Conservation (phyloP, 2,797 vertebrate genomes). For the Tapera naevia region DNA sequence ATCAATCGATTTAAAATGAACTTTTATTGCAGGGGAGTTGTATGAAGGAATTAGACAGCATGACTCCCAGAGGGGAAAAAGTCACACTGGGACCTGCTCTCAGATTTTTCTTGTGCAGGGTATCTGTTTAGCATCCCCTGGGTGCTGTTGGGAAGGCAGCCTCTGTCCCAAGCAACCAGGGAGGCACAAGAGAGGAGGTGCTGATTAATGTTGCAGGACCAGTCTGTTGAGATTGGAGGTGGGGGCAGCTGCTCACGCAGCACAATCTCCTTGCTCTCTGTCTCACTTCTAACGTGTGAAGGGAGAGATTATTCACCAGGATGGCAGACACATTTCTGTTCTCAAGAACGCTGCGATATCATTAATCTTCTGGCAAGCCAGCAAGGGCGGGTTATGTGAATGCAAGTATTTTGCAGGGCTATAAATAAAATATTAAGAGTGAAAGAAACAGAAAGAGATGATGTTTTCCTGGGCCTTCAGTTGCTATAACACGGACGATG, state of each 20-base stretch:
- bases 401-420: conserved; percentile 75
- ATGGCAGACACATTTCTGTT: conserved; percentile 75
- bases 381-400: conserved; percentile 73
- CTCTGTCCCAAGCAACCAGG: background rate
- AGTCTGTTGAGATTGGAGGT: conserved; percentile 51
- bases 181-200: background rate
- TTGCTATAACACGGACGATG: conserved; percentile 29
- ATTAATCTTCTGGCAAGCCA: conserved; percentile 77
- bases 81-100: rapidly evolving
- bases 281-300: conserved; percentile 69
- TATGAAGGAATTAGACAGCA: background rate
- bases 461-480: conserved; percentile 55
- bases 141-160: background rate
- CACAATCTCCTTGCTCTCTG: conserved; percentile 59
- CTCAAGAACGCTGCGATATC: conserved; percentile 73
- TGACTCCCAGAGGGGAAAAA: background rate
- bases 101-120: rapidly evolving
- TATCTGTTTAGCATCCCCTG: rapidly evolving
- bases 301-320: conserved; percentile 73
- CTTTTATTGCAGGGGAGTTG: background rate
- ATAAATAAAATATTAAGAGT: conserved; percentile 79
- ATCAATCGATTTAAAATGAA: background rate
- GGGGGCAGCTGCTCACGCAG: conserved; percentile 34
- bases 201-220: conserved; percentile 41
- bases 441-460: conserved; percentile 69